Conservation (phyloP, 2,797 vertebrate genomes). For the Phaenicophaeus curvirostris region DNA sequence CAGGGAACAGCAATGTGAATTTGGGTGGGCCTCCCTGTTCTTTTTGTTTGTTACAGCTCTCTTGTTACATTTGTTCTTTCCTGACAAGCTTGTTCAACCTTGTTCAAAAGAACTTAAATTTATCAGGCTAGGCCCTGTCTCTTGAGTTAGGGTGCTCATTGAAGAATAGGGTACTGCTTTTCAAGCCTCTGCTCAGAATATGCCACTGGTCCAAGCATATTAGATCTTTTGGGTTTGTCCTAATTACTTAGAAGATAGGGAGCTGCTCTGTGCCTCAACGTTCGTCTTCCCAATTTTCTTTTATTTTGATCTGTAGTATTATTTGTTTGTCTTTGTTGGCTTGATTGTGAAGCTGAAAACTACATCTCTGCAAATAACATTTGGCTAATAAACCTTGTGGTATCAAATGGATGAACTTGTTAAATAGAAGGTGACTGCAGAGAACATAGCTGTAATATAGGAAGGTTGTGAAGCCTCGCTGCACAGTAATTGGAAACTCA, state of each 20-base stretch:
- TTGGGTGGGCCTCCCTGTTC: background rate
- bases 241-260: background rate
- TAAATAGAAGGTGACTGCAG: background rate
- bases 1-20: background rate
- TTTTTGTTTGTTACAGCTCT: background rate
- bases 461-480: background rate
- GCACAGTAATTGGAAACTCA: background rate
- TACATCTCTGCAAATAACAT: background rate
- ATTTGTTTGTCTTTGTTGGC: background rate
- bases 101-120: background rate
- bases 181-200: background rate
- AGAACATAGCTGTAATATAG: background rate
- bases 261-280: background rate
- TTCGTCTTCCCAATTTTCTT: background rate
- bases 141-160: background rate
- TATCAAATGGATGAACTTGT: background rate
- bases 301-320: background rate
- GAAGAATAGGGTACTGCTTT: background rate
- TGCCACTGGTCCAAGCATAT: background rate
- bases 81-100: background rate
- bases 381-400: background rate
- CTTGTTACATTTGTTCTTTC: background rate
- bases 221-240: background rate
- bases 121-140: background rate
- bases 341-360: background rate